A percentile compares a stretch with the other conserved stretches of the same genome.
Conservation (phyloP, 2,888 invertebrate genomes). For the Eristalis pertinax region DNA sequence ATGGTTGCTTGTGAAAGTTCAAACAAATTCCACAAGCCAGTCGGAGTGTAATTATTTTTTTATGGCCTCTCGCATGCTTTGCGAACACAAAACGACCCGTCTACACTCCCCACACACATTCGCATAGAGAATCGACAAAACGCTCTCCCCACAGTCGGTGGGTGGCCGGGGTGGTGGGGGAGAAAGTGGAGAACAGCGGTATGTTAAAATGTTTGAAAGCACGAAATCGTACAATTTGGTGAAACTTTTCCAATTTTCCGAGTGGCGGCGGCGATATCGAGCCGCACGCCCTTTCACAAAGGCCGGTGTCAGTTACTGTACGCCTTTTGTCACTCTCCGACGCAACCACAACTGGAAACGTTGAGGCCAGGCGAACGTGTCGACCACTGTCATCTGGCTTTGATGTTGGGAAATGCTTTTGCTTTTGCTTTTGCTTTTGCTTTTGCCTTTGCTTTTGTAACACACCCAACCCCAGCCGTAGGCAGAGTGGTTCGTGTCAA, state of each 20-base stretch:
- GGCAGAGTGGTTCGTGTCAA: not conserved
- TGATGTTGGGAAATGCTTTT: not conserved
- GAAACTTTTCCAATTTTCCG: not conserved
- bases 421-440: not conserved
- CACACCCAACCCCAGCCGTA: not conserved
- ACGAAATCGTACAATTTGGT: not conserved
- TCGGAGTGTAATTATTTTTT: not conserved
- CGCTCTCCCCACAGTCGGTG: not conserved
- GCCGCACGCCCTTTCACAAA: not conserved
- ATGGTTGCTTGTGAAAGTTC: not conserved
- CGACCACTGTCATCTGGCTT: not conserved
- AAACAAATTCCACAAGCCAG: not conserved
- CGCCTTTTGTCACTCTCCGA: not conserved
- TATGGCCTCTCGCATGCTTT: not conserved
- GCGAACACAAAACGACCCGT: not conserved
- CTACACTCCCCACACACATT: not conserved
- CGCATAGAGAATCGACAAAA: not conserved
- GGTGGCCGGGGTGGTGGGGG: not conserved
- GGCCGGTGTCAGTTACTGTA: not conserved
- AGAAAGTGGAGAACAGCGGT: not conserved
- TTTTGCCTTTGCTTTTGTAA: not conserved
- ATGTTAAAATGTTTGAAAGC: not conserved
- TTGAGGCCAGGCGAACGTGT: not conserved
- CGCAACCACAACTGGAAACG: not conserved
- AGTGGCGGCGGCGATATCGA: not conserved